phyloP scores from a whole-genome alignment of 2,888 invertebrate species.

The Abrostola triplasia region DNA sequence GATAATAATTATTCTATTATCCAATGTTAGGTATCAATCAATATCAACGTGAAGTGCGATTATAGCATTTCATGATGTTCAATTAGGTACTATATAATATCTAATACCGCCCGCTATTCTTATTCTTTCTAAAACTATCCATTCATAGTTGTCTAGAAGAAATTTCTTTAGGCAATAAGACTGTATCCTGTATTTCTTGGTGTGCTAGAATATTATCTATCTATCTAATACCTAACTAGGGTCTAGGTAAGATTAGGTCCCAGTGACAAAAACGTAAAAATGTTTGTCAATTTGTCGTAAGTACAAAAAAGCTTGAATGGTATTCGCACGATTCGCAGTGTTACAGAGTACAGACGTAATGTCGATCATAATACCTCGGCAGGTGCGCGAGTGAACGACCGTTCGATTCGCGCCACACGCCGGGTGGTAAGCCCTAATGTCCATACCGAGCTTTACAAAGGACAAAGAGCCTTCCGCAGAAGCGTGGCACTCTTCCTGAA shows the following conservation, averaged over 20 bases:
- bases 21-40: too few species aligned
- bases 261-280: background rate
- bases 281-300: constrained; percentile 11
- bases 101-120: too few species aligned
- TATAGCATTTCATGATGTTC: too few species aligned
- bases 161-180: too few species aligned
- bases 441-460: constrained; percentile 34
- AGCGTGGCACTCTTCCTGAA: constrained; percentile 33
- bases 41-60: too few species aligned
- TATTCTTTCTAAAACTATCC: too few species aligned
- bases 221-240: background rate
- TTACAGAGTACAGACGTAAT: constrained; percentile 50
- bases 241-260: background rate
- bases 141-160: too few species aligned
- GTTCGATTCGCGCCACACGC: constrained; percentile 76
- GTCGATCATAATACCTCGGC: constrained; percentile 40
- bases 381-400: constrained; percentile 72
- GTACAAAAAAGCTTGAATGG: constrained; percentile 18
- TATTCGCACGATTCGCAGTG: constrained; percentile 35
- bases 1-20: too few species aligned
- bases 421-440: constrained; percentile 68
- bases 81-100: too few species aligned
- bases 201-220: too few species aligned
- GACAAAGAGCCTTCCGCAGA: constrained; percentile 7
- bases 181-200: too few species aligned